A percentile compares a stretch with the other conserved stretches of the same genome.
phyloP scores from a whole-genome alignment of 2,888 invertebrate species.

The Drosophila kokeensis region DNA sequence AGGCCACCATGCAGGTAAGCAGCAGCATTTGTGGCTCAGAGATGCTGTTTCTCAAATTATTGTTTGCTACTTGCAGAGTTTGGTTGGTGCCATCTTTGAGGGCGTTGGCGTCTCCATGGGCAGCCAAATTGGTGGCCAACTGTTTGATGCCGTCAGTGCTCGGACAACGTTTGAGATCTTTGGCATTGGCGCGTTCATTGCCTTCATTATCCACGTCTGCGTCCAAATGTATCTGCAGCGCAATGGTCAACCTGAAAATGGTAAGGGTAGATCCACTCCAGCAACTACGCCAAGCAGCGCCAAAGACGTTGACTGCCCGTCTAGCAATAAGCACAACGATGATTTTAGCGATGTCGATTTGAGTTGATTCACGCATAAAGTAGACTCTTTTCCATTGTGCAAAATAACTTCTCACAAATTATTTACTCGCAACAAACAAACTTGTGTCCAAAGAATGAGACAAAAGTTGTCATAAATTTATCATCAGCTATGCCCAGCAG shows the following conservation, averaged over 20 bases:
- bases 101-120: constrained; percentile 93
- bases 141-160: constrained; percentile 89
- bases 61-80: constrained; percentile 86
- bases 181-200: constrained; percentile 89
- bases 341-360: constrained; percentile 75
- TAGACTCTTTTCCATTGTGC: not conserved
- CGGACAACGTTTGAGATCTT: constrained; percentile 90
- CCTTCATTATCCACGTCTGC: constrained; percentile 87
- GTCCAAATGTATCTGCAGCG: constrained; percentile 86
- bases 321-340: constrained; percentile 44
- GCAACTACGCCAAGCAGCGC: constrained; percentile 32
- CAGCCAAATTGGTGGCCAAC: constrained; percentile 91
- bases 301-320: constrained; percentile 29
- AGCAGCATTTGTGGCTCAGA: not conserved
- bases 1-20: constrained; percentile 92
- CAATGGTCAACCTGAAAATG: constrained; percentile 65
- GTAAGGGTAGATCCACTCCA: constrained; percentile 67
- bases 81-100: constrained; percentile 94
- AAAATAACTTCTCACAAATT: not conserved
- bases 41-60: not conserved
- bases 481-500: not conserved
- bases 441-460: not conserved
- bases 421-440: not conserved
- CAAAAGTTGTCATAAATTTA: not conserved
- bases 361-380: constrained; percentile 46